Evolutionary conservation across 1,140 invertebrate genomes (phyloP), one percentile per base, ranked within the genome.

Genomic region (Cydia amplana): DNA sequence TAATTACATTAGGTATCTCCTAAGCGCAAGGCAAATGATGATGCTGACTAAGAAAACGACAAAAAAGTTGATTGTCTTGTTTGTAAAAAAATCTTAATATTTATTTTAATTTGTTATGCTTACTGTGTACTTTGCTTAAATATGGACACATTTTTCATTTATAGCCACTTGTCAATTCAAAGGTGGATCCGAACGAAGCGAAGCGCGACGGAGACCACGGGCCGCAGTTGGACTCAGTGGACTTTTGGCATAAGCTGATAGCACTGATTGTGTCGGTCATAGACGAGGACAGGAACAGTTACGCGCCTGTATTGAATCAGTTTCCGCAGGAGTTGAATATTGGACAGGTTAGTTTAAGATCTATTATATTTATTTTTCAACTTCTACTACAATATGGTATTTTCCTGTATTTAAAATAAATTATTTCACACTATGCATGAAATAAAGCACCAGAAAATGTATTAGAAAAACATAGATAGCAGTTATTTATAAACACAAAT

Each of bases 171-270:
- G 55, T 60, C 55, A 60, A 60, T 60, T 60, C 55, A 9, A 60
- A 96, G 95, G 95, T 96, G 75, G 97, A 98, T 93, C 97, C 97
- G 6, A 97, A 96, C 81, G 97, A 98, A 91, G 94, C 95, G 3
- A 98, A 98, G 85, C 94, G 96, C 64, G 97, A 98, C 84, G 97
- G 98, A 77, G 97, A 99, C 82, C 96, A 97, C 82, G 98, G 97
- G 1, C 98, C 98, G 2, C 95, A 96, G 76, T 90, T 98, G 83
- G 97, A 98, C 82, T 98, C 97, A 75, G 95, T 99, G 14, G 98
- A 99, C 88, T 99, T 99, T 92, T 99, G 99, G 99, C 98, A 99
- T 93, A 99, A 99, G 85, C 93, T 99, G 40, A 99, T 99, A 80
- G 98, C 98, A 14, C 95, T 99, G 55, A 99, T 99, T 79, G 98